Percentiles rank a stretch among this genome's conserved stretches.
Evolutionary conservation across 2,888 invertebrate species (phyloP).

Genomic region (Agriopis aurantiaria): DNA sequence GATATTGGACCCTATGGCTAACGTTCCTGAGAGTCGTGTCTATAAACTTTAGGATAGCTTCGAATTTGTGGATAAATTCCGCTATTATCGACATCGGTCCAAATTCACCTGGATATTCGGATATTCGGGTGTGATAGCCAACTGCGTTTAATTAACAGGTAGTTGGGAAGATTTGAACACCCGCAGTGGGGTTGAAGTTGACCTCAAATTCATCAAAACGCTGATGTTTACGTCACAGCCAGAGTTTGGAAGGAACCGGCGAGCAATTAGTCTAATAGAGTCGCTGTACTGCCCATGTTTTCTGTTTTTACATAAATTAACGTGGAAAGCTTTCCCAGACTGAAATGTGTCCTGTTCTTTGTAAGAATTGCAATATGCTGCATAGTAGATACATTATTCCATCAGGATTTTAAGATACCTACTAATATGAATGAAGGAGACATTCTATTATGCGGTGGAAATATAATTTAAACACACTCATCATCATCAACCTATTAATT

Average conservation of each 20-base stretch:
- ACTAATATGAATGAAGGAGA: too few relatives aligned
- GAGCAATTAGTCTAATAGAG: conserved; percentile 20
- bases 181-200: conserved; percentile 43
- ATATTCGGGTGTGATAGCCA: conserved; percentile 43
- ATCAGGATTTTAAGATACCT: background rate
- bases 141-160: conserved; percentile 58
- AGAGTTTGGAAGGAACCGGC: conserved; percentile 41
- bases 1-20: conserved; percentile 65
- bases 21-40: conserved; percentile 55
- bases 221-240: conserved; percentile 55
- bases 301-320: conserved; percentile 21
- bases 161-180: conserved; percentile 53
- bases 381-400: background rate
- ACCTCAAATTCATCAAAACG: conserved; percentile 50
- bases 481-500: too few relatives aligned
- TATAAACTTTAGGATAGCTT: conserved; percentile 66
- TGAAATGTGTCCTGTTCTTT: conserved; percentile 4
- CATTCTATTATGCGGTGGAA: too few relatives aligned
- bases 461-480: too few relatives aligned
- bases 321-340: conserved; percentile 5
- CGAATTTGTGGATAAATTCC: conserved; percentile 59
- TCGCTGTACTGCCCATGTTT: conserved; percentile 22
- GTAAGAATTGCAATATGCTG: conserved; percentile 2
- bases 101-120: conserved; percentile 43
- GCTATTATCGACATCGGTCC: conserved; percentile 56